Conservation (phyloP, 2,888 invertebrate species). For the Rosalia funebris region DNA sequence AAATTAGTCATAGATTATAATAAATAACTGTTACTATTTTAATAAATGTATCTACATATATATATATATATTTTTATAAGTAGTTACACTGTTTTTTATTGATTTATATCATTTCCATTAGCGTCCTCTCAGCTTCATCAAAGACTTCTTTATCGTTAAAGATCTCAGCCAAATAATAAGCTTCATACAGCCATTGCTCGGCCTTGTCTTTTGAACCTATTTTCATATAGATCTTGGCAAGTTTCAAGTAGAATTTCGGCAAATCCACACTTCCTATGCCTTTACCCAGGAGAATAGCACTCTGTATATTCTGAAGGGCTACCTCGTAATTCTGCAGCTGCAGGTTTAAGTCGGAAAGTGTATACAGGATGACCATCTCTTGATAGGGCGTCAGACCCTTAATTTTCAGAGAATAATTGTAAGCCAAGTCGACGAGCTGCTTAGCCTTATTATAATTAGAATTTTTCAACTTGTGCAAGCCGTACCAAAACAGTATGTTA, state of each 20-base stretch:
- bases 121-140: slow-evolving; percentile 49
- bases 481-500: slow-evolving; percentile 65
- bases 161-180: slow-evolving; percentile 54
- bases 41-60: neutral
- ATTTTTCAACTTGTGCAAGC: slow-evolving; percentile 60
- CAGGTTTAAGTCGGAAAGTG: slow-evolving; percentile 60
- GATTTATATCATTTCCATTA: neutral
- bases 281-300: slow-evolving; percentile 63
- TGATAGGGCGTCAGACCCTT: slow-evolving; percentile 62
- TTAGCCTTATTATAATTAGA: slow-evolving; percentile 57
- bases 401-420: slow-evolving; percentile 60
- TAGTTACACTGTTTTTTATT: neutral
- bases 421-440: slow-evolving; percentile 59
- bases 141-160: slow-evolving; percentile 55
- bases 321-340: slow-evolving; percentile 60
- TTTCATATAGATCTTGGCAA: slow-evolving; percentile 61
- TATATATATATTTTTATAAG: neutral
- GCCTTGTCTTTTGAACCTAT: slow-evolving; percentile 59
- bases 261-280: slow-evolving; percentile 64
- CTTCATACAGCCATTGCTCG: slow-evolving; percentile 58
- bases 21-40: slow-evolving; percentile 8
- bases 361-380: slow-evolving; percentile 64
- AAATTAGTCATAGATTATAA: slow-evolving; percentile 74
- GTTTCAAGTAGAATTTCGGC: slow-evolving; percentile 61
- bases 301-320: slow-evolving; percentile 61